Conservation (phyloP, 2,888 invertebrate genomes). For the Lasioglossum figueresi region DNA sequence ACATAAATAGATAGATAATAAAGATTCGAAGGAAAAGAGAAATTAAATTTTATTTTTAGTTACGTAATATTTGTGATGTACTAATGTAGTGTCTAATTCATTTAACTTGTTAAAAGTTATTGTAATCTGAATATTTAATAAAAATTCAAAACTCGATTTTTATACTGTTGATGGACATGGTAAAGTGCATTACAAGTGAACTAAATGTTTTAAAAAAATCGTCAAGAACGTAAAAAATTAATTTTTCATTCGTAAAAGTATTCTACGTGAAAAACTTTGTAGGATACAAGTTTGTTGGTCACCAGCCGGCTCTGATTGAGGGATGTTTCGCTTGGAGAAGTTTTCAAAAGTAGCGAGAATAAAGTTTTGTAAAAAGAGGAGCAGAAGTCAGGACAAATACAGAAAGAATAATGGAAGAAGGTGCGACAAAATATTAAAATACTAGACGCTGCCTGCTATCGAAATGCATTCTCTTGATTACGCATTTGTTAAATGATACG, state of each 20-base stretch:
- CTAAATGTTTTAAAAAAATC: neutral
- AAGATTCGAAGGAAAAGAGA: neutral
- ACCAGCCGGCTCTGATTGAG: conserved; percentile 1
- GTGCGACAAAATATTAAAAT: neutral
- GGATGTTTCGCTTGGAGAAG: neutral
- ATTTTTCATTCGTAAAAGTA: neutral
- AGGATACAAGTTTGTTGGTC: neutral
- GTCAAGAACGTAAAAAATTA: neutral
- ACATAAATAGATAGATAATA: too few species aligned
- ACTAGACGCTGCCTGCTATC: neutral
- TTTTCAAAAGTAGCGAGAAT: neutral
- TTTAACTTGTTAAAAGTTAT: neutral
- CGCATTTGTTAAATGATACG: neutral
- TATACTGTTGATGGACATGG: neutral
- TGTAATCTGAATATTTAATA: neutral
- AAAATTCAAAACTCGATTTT: neutral
- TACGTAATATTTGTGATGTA: neutral
- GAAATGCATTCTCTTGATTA: neutral
- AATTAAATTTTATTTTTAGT: neutral
- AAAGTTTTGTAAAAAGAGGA: neutral
- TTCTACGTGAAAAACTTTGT: neutral
- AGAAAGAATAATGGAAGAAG: neutral
- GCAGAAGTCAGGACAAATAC: neutral
- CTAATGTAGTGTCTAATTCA: neutral
- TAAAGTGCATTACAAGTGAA: neutral